These are phyloP conservation scores for Panthera leo DNA, from an alignment of 2,113 vertebrate species.

Conservation along the genomic window DNA sequence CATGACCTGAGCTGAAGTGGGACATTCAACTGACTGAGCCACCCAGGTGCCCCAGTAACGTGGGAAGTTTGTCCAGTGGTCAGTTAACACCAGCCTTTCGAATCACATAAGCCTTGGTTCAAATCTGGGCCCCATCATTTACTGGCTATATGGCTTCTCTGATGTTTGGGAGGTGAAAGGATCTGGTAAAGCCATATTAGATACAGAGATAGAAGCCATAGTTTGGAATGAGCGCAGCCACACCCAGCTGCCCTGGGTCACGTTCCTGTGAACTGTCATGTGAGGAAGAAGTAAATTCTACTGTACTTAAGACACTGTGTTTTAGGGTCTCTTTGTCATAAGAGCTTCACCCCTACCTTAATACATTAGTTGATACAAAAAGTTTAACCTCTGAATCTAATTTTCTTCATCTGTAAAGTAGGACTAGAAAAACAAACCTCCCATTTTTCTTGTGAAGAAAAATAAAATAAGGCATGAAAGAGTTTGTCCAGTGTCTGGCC, in stretches of 20 bases:
- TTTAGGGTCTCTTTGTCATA: background rate
- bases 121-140: background rate
- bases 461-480: conserved; percentile 35
- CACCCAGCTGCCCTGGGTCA: background rate
- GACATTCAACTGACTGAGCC: too few species aligned
- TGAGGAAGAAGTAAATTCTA: background rate
- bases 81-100: background rate
- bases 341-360: background rate
- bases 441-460: background rate
- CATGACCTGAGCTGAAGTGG: too few species aligned
- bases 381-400: background rate
- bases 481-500: conserved; percentile 51
- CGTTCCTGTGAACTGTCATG: background rate
- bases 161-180: background rate
- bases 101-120: background rate
- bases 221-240: background rate
- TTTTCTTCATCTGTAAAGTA: conserved; percentile 21
- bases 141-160: background rate
- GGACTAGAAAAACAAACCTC: conserved; percentile 33
- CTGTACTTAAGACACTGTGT: background rate
- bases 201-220: background rate
- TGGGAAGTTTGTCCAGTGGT: background rate
- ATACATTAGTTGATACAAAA: background rate
- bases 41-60: too few species aligned
- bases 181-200: background rate